Evolutionary conservation across 2,888 invertebrate genomes (phyloP).

Genomic region (Callinectes sapidus): DNA sequence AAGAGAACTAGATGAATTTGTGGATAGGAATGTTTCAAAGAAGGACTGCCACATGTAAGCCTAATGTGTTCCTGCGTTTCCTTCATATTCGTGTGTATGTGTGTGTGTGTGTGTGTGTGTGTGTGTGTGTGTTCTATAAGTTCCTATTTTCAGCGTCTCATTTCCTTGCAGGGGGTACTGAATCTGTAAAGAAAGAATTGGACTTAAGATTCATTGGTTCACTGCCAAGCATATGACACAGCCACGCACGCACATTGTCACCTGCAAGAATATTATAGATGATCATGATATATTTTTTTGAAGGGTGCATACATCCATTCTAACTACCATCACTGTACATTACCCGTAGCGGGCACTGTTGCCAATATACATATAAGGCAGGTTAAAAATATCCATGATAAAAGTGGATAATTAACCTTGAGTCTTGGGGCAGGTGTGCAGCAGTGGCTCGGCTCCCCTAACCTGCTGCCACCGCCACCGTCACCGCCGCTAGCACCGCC

Average conservation of each 20-base stretch:
- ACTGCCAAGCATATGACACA: background rate
- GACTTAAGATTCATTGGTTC: background rate
- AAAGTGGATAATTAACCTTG: conserved; percentile 28
- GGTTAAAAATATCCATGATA: conserved; percentile 18
- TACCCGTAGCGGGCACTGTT: background rate
- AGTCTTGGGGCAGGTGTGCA: background rate
- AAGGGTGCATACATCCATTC: background rate
- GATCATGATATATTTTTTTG: background rate
- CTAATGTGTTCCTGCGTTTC: too few species aligned
- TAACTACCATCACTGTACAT: background rate
- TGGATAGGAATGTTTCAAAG: too few species aligned
- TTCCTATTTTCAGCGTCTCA: background rate
- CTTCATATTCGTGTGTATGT: background rate
- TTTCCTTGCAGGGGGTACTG: conserved; percentile 8
- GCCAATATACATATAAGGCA: conserved; percentile 23
- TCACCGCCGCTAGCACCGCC: background rate
- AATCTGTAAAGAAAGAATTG: background rate
- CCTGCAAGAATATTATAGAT: background rate
- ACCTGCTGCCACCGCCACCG: background rate
- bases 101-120: conserved; percentile 33
- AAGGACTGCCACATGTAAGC: too few species aligned
- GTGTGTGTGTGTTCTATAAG: background rate
- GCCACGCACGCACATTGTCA: background rate
- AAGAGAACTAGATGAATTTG: too few species aligned
- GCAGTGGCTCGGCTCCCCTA: background rate